Percentiles rank a stretch among this genome's conserved stretches.
These are phyloP conservation scores for Desoria tigrina DNA, from an alignment of 2,888 invertebrate species.

Conservation along the genomic window DNA sequence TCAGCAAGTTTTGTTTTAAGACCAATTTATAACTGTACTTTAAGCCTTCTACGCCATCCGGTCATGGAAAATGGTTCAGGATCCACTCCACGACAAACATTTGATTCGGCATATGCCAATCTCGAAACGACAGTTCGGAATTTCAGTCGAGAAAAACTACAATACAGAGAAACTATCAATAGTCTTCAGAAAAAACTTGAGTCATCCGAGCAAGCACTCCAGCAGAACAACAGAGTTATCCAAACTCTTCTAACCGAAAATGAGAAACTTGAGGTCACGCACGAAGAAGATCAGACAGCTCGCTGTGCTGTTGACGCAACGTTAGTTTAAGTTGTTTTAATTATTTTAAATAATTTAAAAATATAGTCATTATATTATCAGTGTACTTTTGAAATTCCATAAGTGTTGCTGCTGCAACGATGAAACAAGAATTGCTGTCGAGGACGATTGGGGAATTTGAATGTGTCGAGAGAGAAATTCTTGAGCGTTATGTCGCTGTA, in stretches of 20 bases:
- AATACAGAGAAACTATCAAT: conserved; percentile 1
- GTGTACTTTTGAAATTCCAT: no score
- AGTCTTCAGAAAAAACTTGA: neutral
- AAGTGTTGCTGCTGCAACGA: neutral
- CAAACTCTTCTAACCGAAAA: neutral
- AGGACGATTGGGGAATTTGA: neutral
- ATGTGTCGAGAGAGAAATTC: conserved; percentile 1
- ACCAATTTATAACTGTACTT: no score
- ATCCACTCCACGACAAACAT: neutral
- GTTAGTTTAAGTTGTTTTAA: neutral
- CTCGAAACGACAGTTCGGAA: conserved; percentile 7
- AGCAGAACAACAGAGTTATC: neutral
- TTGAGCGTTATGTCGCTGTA: neutral
- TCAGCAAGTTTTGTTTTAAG: no score
- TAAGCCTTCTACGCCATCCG: no score
- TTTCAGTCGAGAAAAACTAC: conserved; percentile 2
- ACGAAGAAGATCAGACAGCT: conserved; percentile 1
- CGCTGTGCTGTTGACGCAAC: neutral
- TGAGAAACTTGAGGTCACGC: neutral
- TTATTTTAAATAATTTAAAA: neutral
- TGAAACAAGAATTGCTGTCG: neutral
- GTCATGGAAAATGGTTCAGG: no score
- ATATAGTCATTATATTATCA: neutral
- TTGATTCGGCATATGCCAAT: conserved; percentile 9
- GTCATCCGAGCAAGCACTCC: neutral